Conservation (phyloP, 1,140 invertebrate genomes). For the Diplogasteroides magnus region DNA sequence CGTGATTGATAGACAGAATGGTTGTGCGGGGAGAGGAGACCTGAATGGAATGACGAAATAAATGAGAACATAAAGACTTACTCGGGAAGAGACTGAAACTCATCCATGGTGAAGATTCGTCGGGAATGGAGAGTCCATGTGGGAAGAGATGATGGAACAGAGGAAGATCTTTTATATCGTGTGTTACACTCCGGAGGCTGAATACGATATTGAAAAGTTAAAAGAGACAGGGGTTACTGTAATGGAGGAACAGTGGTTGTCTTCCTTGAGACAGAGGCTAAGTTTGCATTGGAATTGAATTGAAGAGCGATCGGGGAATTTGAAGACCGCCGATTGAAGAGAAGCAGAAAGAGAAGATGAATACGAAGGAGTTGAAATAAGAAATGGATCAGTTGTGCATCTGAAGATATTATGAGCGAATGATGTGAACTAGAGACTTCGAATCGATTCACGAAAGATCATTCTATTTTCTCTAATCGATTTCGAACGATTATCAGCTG, state of each 20-base stretch:
- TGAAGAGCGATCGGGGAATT: constrained; percentile 9
- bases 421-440: not conserved
- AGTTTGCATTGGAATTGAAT: not conserved
- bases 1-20: not conserved
- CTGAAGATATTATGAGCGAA: constrained; percentile 4
- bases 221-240: not conserved
- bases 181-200: not conserved
- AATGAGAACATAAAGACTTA: no score
- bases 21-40: not conserved
- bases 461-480: no score
- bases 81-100: not conserved
- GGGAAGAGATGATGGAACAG: constrained; percentile 11
- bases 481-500: no score
- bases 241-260: not conserved
- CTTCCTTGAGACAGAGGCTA: not conserved
- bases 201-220: no score
- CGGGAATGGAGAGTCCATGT: not conserved
- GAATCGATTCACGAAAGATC: no score
- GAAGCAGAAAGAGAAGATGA: constrained; percentile 18
- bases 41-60: not conserved
- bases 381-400: constrained; percentile 21
- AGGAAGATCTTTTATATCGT: not conserved
- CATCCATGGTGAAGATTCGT: constrained; percentile 5
- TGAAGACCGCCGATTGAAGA: constrained; percentile 23
- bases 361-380: constrained; percentile 32